Evolutionary conservation across 2,888 invertebrate species (phyloP).

Genomic region (Lithophane ornitopus): DNA sequence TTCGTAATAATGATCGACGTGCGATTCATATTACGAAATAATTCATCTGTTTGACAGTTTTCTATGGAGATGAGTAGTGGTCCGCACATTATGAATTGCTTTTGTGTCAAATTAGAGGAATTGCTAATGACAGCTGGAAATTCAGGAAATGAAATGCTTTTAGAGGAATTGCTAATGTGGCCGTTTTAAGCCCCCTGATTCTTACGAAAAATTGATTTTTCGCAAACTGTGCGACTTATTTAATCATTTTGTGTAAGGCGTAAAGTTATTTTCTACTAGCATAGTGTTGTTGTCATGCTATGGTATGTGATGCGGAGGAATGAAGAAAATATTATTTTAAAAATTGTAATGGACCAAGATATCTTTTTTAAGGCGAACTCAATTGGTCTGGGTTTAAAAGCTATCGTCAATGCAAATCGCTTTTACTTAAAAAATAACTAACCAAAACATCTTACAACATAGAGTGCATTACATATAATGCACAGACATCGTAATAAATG

Average conservation of each 20-base stretch:
- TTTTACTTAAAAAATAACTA: constrained; percentile 18
- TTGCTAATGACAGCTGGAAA: too few species aligned
- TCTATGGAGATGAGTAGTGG: too few species aligned
- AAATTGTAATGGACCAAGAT: background rate
- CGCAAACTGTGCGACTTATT: background rate
- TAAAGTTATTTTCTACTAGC: background rate
- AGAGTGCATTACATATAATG: background rate
- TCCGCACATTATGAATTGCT: too few species aligned
- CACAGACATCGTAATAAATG: background rate
- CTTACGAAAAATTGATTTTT: constrained; percentile 1
- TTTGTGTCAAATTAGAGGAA: too few species aligned
- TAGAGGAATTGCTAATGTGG: too few species aligned
- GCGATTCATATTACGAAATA: too few species aligned
- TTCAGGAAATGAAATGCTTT: too few species aligned
- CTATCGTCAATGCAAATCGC: constrained; percentile 30
- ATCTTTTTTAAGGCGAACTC: background rate
- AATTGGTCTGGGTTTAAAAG: background rate
- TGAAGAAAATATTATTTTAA: too few species aligned
- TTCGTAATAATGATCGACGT: too few species aligned
- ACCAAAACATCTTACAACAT: background rate
- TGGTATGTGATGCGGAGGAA: too few species aligned
- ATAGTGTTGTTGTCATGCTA: background rate
- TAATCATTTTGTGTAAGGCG: background rate
- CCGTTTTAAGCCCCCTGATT: too few species aligned
- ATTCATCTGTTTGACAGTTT: too few species aligned